Conservation (phyloP, 2,113 vertebrate species). For the Heloderma charlesbogerti region DNA sequence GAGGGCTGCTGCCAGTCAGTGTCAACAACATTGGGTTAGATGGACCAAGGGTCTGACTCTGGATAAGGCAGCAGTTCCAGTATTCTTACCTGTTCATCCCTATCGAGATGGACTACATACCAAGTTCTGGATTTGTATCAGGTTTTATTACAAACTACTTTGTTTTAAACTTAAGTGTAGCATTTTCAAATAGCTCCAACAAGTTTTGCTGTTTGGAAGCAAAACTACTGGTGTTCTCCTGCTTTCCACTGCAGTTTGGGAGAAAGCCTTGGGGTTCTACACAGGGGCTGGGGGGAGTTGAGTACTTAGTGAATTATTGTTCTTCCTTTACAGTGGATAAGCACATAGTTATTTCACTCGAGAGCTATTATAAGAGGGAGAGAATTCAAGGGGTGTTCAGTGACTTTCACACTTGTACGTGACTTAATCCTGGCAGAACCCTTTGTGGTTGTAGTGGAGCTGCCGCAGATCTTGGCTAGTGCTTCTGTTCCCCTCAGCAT, state of each 20-base stretch:
- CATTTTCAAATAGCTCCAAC: not conserved
- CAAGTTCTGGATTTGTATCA: not conserved
- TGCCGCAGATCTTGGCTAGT: not conserved
- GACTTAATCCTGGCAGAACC: conserved; percentile 2
- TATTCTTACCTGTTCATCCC: not conserved
- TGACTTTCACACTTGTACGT: not conserved
- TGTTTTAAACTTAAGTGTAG: not conserved
- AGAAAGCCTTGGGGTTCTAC: not conserved
- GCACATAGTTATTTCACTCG: conserved; percentile 1
- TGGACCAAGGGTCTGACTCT: too few relatives aligned
- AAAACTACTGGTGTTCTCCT: rapidly evolving
- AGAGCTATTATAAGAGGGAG: conserved; percentile 14
- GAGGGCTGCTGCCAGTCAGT: not conserved
- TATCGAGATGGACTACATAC: not conserved
- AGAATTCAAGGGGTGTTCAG: conserved; percentile 4
- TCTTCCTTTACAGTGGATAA: conserved; percentile 1
- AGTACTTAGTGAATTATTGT: not conserved
- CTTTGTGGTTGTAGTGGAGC: not conserved
- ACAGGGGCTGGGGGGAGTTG: not conserved
- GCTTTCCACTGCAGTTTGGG: not conserved
- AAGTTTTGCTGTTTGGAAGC: not conserved
- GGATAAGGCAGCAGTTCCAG: too few relatives aligned
- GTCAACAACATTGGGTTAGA: not conserved
- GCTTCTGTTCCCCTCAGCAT: not conserved
- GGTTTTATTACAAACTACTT: not conserved